These are phyloP conservation scores for Melanotus villosus DNA, from an alignment of 2,888 invertebrate genomes.

Conservation along the genomic window DNA sequence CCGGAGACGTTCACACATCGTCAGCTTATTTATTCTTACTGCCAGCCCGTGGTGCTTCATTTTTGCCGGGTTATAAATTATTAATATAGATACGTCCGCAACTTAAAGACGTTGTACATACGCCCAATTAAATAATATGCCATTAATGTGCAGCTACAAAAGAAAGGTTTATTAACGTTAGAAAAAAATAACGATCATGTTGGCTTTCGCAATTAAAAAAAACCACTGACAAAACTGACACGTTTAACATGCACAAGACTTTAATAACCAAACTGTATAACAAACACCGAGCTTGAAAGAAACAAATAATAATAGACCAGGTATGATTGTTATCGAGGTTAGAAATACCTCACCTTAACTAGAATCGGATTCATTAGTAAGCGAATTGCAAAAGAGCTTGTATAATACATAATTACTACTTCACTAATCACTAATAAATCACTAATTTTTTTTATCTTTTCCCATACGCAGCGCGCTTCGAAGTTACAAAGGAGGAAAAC, in stretches of 20 bases:
- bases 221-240: not conserved
- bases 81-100: too few relatives aligned
- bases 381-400: not conserved
- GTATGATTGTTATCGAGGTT: slow-evolving; percentile 3
- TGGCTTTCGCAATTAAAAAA: too few relatives aligned
- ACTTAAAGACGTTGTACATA: too few relatives aligned
- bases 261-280: not conserved
- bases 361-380: not conserved
- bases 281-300: slow-evolving; percentile 1
- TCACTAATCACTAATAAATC: not conserved
- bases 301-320: not conserved
- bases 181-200: too few relatives aligned
- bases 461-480: not conserved
- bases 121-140: too few relatives aligned
- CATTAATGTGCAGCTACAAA: too few relatives aligned
- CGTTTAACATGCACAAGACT: not conserved
- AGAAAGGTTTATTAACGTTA: too few relatives aligned
- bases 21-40: too few relatives aligned
- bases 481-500: not conserved
- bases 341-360: not conserved
- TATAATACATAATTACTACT: not conserved
- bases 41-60: too few relatives aligned
- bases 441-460: not conserved
- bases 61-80: too few relatives aligned
- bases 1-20: too few relatives aligned